These are phyloP conservation scores for rat (Rattus norvegicus) DNA, from an alignment of 2,113 vertebrate genomes.

Conservation along the genomic window DNA sequence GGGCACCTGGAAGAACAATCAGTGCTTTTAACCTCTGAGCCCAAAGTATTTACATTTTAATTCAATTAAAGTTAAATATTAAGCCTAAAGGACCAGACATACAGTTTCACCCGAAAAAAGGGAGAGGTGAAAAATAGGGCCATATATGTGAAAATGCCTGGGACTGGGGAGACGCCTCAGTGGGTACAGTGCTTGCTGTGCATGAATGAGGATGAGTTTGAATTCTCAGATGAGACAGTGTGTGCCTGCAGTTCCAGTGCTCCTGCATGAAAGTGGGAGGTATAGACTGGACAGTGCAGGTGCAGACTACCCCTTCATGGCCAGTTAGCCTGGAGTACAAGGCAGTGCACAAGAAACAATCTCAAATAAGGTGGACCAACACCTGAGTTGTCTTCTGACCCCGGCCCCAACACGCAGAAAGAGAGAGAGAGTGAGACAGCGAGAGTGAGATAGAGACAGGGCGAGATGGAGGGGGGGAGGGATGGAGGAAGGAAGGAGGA, in stretches of 20 bases:
- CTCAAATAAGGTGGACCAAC: neutral
- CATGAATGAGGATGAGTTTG: neutral
- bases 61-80: conserved; percentile 13
- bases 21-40: neutral
- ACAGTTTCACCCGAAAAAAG: neutral
- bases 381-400: neutral
- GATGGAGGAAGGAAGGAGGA: too few relatives aligned
- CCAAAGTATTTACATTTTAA: conserved; percentile 18
- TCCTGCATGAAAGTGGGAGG: neutral
- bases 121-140: neutral
- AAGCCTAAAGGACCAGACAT: conserved; percentile 12
- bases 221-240: neutral
- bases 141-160: neutral
- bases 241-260: too few relatives aligned
- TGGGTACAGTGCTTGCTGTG: neutral
- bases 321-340: neutral
- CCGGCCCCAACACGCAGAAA: neutral
- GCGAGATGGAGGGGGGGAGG: too few relatives aligned
- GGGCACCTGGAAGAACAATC: too few relatives aligned
- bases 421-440: neutral
- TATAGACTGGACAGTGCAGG: neutral
- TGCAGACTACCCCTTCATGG: neutral
- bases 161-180: neutral
- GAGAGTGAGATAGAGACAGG: too few relatives aligned
- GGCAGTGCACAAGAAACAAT: neutral